phyloP scores from a whole-genome alignment of 30 jellyfish, hydroid and myxozoan species.

The Hydractinia symbiolongicarpus region DNA sequence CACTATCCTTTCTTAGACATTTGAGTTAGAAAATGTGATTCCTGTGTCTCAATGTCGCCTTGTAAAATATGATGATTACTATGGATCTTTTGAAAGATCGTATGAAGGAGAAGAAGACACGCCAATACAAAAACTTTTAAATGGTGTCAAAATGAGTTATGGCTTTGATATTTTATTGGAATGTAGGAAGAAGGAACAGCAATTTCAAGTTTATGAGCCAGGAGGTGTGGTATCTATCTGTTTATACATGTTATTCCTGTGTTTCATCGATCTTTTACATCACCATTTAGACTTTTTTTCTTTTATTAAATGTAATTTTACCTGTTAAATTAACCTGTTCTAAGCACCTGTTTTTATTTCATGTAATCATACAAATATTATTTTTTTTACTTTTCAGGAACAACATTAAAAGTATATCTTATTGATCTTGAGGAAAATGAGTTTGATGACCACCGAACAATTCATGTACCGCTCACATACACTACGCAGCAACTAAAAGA shows the following conservation, averaged over 20 bases:
- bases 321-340: neutral
- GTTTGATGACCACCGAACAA: conserved; percentile 37
- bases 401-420: conserved; percentile 53
- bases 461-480: conserved; percentile 39
- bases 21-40: conserved; percentile 38
- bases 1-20: conserved; percentile 35
- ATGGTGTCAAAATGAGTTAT: conserved; percentile 47
- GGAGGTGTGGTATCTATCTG: conserved; percentile 41
- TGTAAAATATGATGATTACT: conserved; percentile 66
- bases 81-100: conserved; percentile 57
- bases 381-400: conserved; percentile 35
- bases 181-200: conserved; percentile 28
- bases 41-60: conserved; percentile 66
- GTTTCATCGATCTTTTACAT: too few species aligned
- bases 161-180: conserved; percentile 65
- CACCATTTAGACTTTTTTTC: too few species aligned
- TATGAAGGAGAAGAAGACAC: conserved; percentile 65
- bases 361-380: neutral
- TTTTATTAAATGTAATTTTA: neutral
- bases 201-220: conserved; percentile 50
- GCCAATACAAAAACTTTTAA: conserved; percentile 33
- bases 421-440: conserved; percentile 41
- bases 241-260: too few species aligned
- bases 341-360: neutral
- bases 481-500: conserved; percentile 50